A percentile compares a stretch with the other conserved stretches of the same genome.
These are phyloP conservation scores for Pheucticus melanocephalus DNA, from an alignment of 2,113 vertebrate genomes.

Conservation along the genomic window DNA sequence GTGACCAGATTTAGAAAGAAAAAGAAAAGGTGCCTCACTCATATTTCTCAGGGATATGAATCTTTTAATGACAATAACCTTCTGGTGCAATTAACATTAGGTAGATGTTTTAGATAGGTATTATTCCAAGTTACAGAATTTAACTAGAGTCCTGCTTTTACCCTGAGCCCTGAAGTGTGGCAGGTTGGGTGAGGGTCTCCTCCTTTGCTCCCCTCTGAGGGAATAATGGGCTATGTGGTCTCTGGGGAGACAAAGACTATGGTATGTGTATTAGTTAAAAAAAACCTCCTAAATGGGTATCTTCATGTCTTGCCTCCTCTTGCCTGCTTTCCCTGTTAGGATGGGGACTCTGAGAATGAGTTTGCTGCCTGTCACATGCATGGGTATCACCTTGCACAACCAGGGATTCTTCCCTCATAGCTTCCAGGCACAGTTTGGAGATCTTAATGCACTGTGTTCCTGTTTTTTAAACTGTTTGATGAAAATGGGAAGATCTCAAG, in stretches of 20 bases:
- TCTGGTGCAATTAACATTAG: background rate
- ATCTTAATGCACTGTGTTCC: background rate
- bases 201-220: background rate
- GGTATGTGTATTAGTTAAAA: accelerated
- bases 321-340: background rate
- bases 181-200: background rate
- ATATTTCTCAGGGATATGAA: background rate
- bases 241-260: background rate
- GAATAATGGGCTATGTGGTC: background rate
- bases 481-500: background rate
- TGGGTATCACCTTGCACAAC: background rate
- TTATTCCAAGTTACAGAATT: background rate
- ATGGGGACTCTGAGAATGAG: background rate
- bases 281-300: background rate
- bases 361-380: background rate
- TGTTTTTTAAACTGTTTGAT: background rate
- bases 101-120: background rate
- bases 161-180: background rate
- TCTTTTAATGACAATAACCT: background rate
- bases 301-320: background rate
- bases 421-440: background rate
- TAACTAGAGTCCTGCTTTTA: background rate
- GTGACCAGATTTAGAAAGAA: background rate
- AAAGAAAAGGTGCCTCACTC: accelerated
- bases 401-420: background rate